Conservation (phyloP, 2,113 vertebrate species). For the Capreolus pygargus region DNA sequence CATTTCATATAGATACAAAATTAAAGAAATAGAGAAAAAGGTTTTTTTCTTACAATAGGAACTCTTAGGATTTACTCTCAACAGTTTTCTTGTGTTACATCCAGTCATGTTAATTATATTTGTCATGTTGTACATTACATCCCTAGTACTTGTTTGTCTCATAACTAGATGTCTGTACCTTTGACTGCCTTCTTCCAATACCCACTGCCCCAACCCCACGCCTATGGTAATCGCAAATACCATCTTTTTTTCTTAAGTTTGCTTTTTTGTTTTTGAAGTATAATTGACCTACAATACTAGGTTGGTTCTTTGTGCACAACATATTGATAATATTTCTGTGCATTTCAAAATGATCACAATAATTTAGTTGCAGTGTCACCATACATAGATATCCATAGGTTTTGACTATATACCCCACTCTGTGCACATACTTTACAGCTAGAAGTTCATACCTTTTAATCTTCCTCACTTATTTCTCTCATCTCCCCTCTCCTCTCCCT, state of each 20-base stretch:
- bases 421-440: not conserved
- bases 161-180: not conserved
- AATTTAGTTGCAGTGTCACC: not conserved
- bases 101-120: not conserved
- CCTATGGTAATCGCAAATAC: not conserved
- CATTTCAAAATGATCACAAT: not conserved
- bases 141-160: not conserved
- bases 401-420: not conserved
- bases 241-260: not conserved
- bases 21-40: not conserved
- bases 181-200: not conserved
- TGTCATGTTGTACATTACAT: not conserved
- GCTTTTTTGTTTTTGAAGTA: not conserved
- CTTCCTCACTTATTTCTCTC: not conserved
- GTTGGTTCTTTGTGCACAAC: not conserved
- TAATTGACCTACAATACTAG: not conserved
- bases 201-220: fast-evolving
- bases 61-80: not conserved
- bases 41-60: not conserved
- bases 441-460: not conserved
- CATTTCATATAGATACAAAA: not conserved
- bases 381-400: not conserved
- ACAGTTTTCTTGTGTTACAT: not conserved
- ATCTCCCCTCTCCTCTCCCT: too few relatives aligned
- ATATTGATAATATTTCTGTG: not conserved